Percentiles rank a stretch among this genome's conserved stretches.
phyloP scores from a whole-genome alignment of 2,113 vertebrate genomes.

The Amazona vittata region DNA sequence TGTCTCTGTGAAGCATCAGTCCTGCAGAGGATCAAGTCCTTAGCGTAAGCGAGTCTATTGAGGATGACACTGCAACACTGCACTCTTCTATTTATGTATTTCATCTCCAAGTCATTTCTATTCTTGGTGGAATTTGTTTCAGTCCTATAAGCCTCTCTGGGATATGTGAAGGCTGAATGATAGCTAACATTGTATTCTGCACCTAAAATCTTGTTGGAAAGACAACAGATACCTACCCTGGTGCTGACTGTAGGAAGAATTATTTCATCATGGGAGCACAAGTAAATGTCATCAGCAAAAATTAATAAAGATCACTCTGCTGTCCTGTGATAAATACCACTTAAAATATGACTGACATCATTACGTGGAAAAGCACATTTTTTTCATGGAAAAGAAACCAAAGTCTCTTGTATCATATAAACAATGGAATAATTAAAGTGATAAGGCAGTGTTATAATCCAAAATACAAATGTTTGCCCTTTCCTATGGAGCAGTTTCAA shows the following conservation, averaged over 20 bases:
- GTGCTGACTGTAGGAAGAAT: background rate
- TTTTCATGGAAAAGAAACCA: constrained; percentile 20
- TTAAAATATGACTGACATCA: constrained; percentile 1
- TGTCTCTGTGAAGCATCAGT: background rate
- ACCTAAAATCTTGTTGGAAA: background rate
- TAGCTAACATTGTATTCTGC: background rate
- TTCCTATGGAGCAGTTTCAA: background rate
- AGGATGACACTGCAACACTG: background rate
- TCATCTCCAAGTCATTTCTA: background rate
- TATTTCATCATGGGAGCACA: background rate
- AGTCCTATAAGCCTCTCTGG: background rate
- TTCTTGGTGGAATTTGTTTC: background rate
- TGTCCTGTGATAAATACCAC: background rate
- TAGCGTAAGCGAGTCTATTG: accelerated
- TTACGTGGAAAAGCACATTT: background rate
- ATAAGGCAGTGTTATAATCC: background rate
- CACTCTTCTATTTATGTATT: accelerated
- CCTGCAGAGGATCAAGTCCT: background rate
- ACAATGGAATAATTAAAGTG: background rate
- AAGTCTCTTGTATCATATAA: background rate
- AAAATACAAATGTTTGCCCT: background rate
- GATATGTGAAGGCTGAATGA: background rate
- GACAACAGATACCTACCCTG: background rate
- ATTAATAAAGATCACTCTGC: background rate
- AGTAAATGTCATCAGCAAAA: constrained; percentile 22